Evolutionary conservation across 1,140 invertebrate species (phyloP).

Genomic region (Acyrthosiphon pisum): DNA sequence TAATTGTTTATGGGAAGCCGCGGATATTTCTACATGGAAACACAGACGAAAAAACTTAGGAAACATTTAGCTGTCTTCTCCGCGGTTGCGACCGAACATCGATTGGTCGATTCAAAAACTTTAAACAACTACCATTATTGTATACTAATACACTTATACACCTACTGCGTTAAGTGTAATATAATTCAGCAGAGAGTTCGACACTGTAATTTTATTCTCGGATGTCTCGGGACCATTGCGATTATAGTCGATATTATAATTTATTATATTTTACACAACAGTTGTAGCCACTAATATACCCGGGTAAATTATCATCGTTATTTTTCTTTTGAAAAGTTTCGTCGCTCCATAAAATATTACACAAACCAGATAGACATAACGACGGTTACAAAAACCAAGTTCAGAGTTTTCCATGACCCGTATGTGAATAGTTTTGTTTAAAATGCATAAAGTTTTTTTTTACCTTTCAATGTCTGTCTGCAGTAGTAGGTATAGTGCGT

Average conservation of each 20-base stretch:
- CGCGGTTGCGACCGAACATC: neutral
- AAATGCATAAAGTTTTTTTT: neutral
- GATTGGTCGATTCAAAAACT: neutral
- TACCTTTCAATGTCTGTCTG: neutral
- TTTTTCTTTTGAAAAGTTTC: neutral
- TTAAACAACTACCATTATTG: neutral
- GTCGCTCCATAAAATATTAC: neutral
- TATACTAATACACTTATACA: neutral
- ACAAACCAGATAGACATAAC: neutral
- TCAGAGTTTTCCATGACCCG: neutral
- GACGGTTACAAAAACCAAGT: neutral
- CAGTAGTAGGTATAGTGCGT: neutral
- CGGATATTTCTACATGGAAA: neutral
- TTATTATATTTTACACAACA: neutral
- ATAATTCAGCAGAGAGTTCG: neutral
- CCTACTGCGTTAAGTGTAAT: neutral
- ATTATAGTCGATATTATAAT: neutral
- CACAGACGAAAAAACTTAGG: neutral
- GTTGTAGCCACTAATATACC: neutral
- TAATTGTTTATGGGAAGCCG: neutral
- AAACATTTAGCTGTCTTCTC: neutral
- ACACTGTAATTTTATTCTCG: neutral
- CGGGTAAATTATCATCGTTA: neutral
- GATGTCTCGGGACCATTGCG: neutral
- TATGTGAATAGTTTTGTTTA: neutral